Percentiles rank a stretch among this genome's conserved stretches.
These are phyloP conservation scores for Parnassius apollo DNA, from an alignment of 2,888 invertebrate genomes.

Conservation along the genomic window DNA sequence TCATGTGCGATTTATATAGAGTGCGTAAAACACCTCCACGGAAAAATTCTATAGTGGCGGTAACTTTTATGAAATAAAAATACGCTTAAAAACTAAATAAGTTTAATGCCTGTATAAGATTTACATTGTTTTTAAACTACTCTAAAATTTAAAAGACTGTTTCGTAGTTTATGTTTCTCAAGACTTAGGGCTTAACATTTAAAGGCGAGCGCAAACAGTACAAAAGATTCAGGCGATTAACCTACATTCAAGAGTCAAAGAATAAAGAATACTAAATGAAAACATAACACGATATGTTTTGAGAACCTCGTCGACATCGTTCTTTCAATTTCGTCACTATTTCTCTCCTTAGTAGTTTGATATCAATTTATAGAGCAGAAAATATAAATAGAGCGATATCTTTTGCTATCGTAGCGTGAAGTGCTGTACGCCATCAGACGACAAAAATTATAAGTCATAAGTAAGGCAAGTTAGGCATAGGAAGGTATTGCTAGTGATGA, in stretches of 20 bases:
- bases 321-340: conserved; percentile 11
- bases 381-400: conserved; percentile 5
- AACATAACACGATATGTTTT: conserved; percentile 25
- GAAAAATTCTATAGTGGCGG: no score
- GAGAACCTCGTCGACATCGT: conserved; percentile 9
- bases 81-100: no score
- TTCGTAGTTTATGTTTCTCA: conserved; percentile 10
- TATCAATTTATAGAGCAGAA: conserved; percentile 1
- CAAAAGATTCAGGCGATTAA: conserved; percentile 42
- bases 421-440: no score
- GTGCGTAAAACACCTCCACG: no score
- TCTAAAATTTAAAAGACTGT: neutral
- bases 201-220: conserved; percentile 34
- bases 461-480: neutral
- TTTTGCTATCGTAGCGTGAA: conserved; percentile 10
- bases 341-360: conserved; percentile 2
- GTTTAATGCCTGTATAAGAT: no score
- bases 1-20: no score
- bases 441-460: no score
- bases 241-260: conserved; percentile 34
- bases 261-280: conserved; percentile 27
- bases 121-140: no score
- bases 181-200: conserved; percentile 21
- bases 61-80: no score
- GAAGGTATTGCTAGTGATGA: conserved; percentile 6